These are phyloP conservation scores for Anser cygnoides DNA, from an alignment of 2,113 vertebrate species.

Conservation along the genomic window DNA sequence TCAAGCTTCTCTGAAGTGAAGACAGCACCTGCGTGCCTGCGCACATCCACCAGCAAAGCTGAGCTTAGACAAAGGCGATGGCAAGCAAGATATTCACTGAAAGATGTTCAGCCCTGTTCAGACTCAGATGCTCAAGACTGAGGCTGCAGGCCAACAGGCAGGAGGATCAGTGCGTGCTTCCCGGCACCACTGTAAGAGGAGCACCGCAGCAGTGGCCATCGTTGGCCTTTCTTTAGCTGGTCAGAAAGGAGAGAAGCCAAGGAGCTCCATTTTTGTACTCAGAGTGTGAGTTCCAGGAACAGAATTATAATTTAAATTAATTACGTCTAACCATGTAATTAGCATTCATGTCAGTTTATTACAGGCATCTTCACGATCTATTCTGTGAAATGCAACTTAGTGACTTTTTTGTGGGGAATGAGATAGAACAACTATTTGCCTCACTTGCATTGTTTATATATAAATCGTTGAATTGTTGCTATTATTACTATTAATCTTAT, in stretches of 20 bases:
- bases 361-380: neutral
- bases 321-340: slow-evolving; percentile 46
- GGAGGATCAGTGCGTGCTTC: neutral
- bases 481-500: slow-evolving; percentile 54
- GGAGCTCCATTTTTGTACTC: neutral
- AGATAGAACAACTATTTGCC: slow-evolving; percentile 44
- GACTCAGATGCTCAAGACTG: neutral
- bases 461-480: slow-evolving; percentile 10
- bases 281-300: neutral
- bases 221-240: neutral
- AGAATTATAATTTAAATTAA: slow-evolving; percentile 48
- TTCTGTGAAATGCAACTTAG: slow-evolving; percentile 40
- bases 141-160: neutral
- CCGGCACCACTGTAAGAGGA: neutral
- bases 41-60: neutral
- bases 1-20: neutral
- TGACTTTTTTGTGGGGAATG: neutral
- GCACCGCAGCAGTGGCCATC: neutral
- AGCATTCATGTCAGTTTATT: neutral
- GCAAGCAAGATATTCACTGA: neutral
- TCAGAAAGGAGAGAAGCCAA: neutral
- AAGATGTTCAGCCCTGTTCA: neutral
- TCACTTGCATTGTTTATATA: slow-evolving; percentile 49
- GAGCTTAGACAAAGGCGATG: neutral
- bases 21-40: neutral